These are phyloP conservation scores for Melinaea marsaeus DNA, from an alignment of 2,888 invertebrate genomes.

Conservation along the genomic window DNA sequence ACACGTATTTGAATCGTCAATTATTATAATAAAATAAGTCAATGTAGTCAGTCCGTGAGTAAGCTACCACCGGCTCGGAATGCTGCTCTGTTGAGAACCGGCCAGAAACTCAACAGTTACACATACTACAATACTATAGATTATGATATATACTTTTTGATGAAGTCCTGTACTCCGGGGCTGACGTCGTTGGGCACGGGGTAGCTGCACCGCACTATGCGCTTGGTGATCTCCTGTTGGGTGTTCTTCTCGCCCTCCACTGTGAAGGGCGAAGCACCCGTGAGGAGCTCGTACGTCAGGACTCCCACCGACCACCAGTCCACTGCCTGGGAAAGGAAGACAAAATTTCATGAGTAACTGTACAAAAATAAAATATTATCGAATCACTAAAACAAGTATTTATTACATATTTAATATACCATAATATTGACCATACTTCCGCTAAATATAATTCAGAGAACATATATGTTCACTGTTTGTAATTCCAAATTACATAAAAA, in stretches of 20 bases:
- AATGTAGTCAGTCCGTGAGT: too few relatives aligned
- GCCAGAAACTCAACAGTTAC: neutral
- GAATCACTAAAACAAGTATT: neutral
- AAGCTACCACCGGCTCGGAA: too few relatives aligned
- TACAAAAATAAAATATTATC: neutral
- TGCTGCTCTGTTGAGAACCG: too few relatives aligned
- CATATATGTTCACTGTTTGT: too few relatives aligned
- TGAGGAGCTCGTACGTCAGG: slow-evolving; percentile 95
- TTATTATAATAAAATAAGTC: too few relatives aligned
- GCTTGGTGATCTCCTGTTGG: slow-evolving; percentile 94
- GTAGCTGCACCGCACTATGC: slow-evolving; percentile 93
- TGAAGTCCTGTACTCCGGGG: slow-evolving; percentile 81
- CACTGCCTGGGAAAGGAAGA: slow-evolving; percentile 84
- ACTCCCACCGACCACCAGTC: slow-evolving; percentile 99
- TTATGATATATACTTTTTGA: slow-evolving; percentile 63
- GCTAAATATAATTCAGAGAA: neutral
- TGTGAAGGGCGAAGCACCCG: slow-evolving; percentile 98
- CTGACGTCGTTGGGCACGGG: slow-evolving; percentile 92
- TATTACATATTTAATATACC: neutral
- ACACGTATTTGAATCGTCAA: too few relatives aligned
- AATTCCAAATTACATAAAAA: too few relatives aligned
- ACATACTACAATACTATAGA: neutral
- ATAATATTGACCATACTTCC: neutral
- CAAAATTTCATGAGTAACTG: neutral
- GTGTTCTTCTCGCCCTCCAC: slow-evolving; percentile 96